Evolutionary conservation across 1,140 invertebrate species (phyloP).

Genomic region (Sipha flava): DNA sequence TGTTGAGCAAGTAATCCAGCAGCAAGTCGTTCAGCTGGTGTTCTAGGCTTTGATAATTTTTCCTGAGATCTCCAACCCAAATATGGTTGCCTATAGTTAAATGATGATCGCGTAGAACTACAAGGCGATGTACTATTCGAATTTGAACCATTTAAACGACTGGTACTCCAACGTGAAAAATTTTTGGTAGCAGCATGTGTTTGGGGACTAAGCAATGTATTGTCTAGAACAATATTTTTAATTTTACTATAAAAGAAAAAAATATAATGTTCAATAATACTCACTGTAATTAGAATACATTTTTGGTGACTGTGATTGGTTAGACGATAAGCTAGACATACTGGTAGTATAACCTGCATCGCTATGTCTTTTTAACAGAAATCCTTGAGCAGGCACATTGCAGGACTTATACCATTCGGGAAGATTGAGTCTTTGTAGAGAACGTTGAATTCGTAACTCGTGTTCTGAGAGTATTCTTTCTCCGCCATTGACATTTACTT

Average conservation of each 20-base stretch:
- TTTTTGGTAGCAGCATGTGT: constrained; percentile 45
- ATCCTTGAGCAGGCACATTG: constrained; percentile 52
- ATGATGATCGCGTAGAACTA: constrained; percentile 55
- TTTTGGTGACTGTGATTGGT: constrained; percentile 44
- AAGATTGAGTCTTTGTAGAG: constrained; percentile 82
- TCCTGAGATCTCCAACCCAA: constrained; percentile 79
- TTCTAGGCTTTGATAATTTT: constrained; percentile 62
- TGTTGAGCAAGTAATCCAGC: constrained; percentile 48
- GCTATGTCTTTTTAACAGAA: constrained; percentile 53
- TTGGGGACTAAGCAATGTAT: constrained; percentile 17
- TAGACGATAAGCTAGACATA: constrained; percentile 52
- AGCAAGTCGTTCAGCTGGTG: constrained; percentile 68
- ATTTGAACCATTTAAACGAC: constrained; percentile 60
- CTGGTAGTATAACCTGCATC: constrained; percentile 49
- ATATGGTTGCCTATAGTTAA: constrained; percentile 68
- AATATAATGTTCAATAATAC: background rate
- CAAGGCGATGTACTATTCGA: constrained; percentile 52
- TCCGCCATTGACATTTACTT: constrained; percentile 50
- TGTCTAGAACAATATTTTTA: background rate
- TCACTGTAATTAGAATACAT: constrained; percentile 20
- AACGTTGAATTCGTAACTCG: constrained; percentile 83
- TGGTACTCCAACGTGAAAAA: constrained; percentile 77
- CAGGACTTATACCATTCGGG: constrained; percentile 92
- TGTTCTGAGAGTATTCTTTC: constrained; percentile 77
- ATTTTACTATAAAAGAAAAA: background rate